These are phyloP conservation scores for Gymnocheta viridis DNA, from an alignment of 2,888 invertebrate species.

Conservation along the genomic window DNA sequence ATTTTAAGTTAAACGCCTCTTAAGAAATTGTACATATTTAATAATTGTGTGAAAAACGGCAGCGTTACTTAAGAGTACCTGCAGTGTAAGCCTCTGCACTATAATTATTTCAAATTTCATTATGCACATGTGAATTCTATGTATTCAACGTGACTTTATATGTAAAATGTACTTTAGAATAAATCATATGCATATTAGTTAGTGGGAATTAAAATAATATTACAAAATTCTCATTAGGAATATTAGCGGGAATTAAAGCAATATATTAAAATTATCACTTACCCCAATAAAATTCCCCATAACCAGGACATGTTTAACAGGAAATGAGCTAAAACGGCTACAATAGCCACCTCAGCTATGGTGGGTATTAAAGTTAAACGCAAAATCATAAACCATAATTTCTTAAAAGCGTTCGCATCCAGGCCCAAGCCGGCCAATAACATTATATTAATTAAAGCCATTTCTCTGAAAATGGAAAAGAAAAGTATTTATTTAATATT, in stretches of 20 bases:
- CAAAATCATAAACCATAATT: conserved; percentile 83
- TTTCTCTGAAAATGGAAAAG: conserved; percentile 82
- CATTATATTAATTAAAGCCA: conserved; percentile 86
- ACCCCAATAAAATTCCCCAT: conserved; percentile 84
- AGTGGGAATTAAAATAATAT: conserved; percentile 3
- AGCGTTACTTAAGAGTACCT: conserved; percentile 5
- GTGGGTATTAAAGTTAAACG: conserved; percentile 85
- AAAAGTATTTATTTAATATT: too few relatives aligned
- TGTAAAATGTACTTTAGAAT: background rate
- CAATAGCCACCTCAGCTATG: conserved; percentile 83
- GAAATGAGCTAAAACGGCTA: conserved; percentile 83
- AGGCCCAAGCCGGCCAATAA: conserved; percentile 86
- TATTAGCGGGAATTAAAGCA: too few relatives aligned
- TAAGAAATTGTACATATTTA: conserved; percentile 67
- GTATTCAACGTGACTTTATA: background rate
- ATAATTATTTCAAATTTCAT: conserved; percentile 49
- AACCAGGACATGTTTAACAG: conserved; percentile 85
- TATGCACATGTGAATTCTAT: conserved; percentile 2
- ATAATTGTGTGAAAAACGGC: conserved; percentile 65
- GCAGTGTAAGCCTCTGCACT: background rate
- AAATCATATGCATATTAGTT: conserved; percentile 20
- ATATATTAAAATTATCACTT: conserved; percentile 72
- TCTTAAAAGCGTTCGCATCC: conserved; percentile 84
- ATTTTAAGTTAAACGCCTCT: conserved; percentile 46
- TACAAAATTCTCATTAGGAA: background rate